phyloP scores from a whole-genome alignment of 2,888 invertebrate genomes.

The Lepidonotus clava region DNA sequence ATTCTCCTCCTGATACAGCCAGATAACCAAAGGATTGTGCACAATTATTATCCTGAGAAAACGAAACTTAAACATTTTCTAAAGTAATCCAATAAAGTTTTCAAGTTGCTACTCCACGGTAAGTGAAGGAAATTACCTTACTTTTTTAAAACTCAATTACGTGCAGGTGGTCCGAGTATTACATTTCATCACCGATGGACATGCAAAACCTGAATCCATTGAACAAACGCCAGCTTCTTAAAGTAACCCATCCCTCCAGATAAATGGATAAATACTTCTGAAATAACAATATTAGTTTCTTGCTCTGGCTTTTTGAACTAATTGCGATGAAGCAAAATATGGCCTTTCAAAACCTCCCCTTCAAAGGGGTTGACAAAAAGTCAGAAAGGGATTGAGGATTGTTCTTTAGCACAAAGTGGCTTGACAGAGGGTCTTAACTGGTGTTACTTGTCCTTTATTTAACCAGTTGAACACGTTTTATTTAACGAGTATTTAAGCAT shows the following conservation, averaged over 20 bases:
- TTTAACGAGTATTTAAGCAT: too few relatives aligned
- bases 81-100: too few relatives aligned
- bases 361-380: neutral
- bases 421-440: neutral
- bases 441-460: neutral
- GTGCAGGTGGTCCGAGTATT: too few relatives aligned
- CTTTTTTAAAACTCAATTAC: too few relatives aligned
- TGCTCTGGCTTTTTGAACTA: neutral
- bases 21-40: too few relatives aligned
- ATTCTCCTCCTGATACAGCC: too few relatives aligned
- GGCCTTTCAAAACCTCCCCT: neutral
- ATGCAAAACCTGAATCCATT: neutral
- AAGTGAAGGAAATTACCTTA: too few relatives aligned
- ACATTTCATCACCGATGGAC: neutral
- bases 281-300: constrained; percentile 23
- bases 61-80: too few relatives aligned
- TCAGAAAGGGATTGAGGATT: neutral
- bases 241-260: too few relatives aligned
- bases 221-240: neutral
- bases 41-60: too few relatives aligned
- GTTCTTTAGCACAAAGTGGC: neutral
- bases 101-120: too few relatives aligned
- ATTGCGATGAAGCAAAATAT: neutral
- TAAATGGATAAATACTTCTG: neutral
- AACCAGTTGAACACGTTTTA: too few relatives aligned